phyloP scores from a whole-genome alignment of 1,140 invertebrate genomes.

The Sogatella furcifera region DNA sequence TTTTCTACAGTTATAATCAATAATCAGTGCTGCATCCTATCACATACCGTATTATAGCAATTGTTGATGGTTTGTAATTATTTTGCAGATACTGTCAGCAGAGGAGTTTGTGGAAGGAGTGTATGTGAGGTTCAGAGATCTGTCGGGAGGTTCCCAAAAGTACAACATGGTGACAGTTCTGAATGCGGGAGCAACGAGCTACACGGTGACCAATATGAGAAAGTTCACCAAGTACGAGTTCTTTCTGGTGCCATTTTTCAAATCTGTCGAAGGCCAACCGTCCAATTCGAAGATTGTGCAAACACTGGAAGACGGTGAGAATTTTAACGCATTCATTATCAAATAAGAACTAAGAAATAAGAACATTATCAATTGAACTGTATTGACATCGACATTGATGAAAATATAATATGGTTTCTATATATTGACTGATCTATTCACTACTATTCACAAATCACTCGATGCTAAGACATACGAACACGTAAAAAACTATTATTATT shows the following conservation, averaged over 20 bases:
- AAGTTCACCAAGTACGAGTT: constrained; percentile 81
- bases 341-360: no score
- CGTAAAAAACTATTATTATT: no score
- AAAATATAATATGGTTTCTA: no score
- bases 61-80: background rate
- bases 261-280: constrained; percentile 68
- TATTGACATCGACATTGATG: no score
- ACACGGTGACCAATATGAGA: constrained; percentile 57
- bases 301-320: constrained; percentile 56
- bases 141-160: constrained; percentile 46
- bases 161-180: constrained; percentile 56
- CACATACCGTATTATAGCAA: no score
- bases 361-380: no score
- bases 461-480: no score
- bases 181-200: constrained; percentile 48
- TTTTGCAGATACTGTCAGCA: constrained; percentile 36
- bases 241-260: constrained; percentile 74
- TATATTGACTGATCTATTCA: no score
- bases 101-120: constrained; percentile 67
- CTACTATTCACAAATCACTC: no score
- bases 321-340: no score
- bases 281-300: constrained; percentile 57
- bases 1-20: no score
- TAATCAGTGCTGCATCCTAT: no score
- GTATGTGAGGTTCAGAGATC: constrained; percentile 82